These are phyloP conservation scores for Drosophila athabasca DNA, from an alignment of 1,140 invertebrate genomes.

Conservation along the genomic window DNA sequence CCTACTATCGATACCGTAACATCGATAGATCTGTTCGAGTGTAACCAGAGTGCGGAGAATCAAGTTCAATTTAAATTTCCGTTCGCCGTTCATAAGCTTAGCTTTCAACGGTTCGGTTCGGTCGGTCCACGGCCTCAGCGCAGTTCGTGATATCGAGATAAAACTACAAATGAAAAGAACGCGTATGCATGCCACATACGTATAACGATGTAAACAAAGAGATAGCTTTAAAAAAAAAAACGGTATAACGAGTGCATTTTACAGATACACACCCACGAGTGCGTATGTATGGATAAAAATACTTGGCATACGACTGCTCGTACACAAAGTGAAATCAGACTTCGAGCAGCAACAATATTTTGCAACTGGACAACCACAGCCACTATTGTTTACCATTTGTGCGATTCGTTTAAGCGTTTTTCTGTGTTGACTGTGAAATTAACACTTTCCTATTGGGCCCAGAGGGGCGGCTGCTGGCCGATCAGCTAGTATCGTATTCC, in stretches of 20 bases:
- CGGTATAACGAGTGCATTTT: conserved; percentile 15
- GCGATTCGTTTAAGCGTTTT: conserved; percentile 17
- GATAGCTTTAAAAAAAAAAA: conserved; percentile 6
- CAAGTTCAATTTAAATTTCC: conserved; percentile 23
- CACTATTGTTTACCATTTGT: conserved; percentile 40
- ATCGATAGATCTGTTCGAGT: background rate
- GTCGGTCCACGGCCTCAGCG: conserved; percentile 17
- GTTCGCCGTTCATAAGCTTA: conserved; percentile 25
- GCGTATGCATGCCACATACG: background rate
- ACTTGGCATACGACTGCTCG: conserved; percentile 20
- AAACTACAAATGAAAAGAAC: conserved; percentile 37
- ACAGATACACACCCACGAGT: conserved; percentile 2
- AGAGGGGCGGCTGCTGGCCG: background rate
- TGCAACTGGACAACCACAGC: conserved; percentile 36
- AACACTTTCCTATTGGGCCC: conserved; percentile 57
- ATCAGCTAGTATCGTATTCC: background rate
- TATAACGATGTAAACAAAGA: conserved; percentile 44
- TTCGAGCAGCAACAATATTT: conserved; percentile 42
- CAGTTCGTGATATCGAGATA: conserved; percentile 4
- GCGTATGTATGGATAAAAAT: conserved; percentile 4
- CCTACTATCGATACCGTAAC: conserved; percentile 5
- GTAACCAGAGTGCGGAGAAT: conserved; percentile 12
- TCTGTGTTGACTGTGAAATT: conserved; percentile 57
- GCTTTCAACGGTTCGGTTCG: conserved; percentile 37
- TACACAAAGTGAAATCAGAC: conserved; percentile 50